Evolutionary conservation across 1,140 invertebrate genomes (phyloP).

Genomic region (Hylyphantes graminicola): DNA sequence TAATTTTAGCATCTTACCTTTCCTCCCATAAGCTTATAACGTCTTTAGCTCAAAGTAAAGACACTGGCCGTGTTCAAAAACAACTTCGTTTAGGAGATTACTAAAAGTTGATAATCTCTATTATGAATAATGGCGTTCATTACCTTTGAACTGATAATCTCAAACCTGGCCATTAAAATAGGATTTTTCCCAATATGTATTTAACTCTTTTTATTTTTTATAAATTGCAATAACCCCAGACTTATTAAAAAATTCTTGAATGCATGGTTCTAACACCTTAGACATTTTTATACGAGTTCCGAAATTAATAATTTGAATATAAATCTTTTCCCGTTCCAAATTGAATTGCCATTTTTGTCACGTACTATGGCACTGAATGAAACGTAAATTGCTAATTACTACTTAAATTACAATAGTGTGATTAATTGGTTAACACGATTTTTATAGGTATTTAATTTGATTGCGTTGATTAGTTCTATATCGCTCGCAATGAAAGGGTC

Average conservation of each 20-base stretch:
- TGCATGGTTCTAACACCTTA: conserved; percentile 39
- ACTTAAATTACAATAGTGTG: conserved; percentile 56
- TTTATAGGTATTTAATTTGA: conserved; percentile 51
- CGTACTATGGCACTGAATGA: conserved; percentile 45
- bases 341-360: conserved; percentile 18
- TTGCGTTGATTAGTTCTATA: conserved; percentile 42
- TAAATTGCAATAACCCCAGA: conserved; percentile 18
- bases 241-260: conserved; percentile 41
- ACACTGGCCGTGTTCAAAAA: conserved; percentile 13
- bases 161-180: conserved; percentile 39
- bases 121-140: conserved; percentile 57
- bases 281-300: conserved; percentile 45
- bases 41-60: conserved; percentile 35
- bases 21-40: conserved; percentile 36
- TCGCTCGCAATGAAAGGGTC: neutral
- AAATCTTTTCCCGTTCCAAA: conserved; percentile 37
- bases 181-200: conserved; percentile 41
- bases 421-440: conserved; percentile 58
- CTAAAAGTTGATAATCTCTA: conserved; percentile 43
- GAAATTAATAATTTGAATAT: conserved; percentile 53
- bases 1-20: conserved; percentile 50
- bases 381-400: conserved; percentile 57
- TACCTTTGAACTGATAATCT: conserved; percentile 56
- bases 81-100: conserved; percentile 10
- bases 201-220: conserved; percentile 16